Conservation (phyloP, 2,888 invertebrate species). For the Galerucella pusilla region DNA sequence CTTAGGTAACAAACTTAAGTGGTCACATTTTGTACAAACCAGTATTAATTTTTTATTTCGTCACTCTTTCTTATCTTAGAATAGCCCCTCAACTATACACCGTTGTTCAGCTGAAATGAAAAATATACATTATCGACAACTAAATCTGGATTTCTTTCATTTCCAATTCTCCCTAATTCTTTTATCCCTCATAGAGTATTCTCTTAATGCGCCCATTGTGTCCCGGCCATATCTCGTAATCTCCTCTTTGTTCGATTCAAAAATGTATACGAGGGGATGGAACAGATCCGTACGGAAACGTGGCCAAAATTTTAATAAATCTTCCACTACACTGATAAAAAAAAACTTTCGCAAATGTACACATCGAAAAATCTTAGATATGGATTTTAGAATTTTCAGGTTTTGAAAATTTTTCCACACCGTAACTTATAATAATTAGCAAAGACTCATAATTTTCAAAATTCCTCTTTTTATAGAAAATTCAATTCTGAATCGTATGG, state of each 20-base stretch:
- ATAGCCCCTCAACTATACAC: conserved; percentile 18
- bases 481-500: no score
- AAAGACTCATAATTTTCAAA: no score
- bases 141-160: conserved; percentile 36
- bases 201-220: conserved; percentile 56
- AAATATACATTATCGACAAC: conserved; percentile 26
- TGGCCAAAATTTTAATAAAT: not conserved
- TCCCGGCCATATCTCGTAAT: conserved; percentile 53
- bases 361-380: no score
- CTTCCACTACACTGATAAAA: not conserved
- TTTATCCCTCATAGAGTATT: conserved; percentile 46
- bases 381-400: no score
- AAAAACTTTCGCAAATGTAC: no score
- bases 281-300: conserved; percentile 13
- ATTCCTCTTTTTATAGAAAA: no score
- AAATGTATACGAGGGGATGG: conserved; percentile 42
- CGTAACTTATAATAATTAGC: no score
- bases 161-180: conserved; percentile 38
- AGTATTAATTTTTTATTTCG: no score
- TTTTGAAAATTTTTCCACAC: no score
- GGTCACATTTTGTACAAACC: no score
- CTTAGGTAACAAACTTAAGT: no score
- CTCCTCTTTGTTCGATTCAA: conserved; percentile 55
- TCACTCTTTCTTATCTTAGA: not conserved
- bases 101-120: conserved; percentile 23